These are phyloP conservation scores for Brachionus manjavacas DNA, from an alignment of 1,140 invertebrate genomes.

Conservation along the genomic window DNA sequence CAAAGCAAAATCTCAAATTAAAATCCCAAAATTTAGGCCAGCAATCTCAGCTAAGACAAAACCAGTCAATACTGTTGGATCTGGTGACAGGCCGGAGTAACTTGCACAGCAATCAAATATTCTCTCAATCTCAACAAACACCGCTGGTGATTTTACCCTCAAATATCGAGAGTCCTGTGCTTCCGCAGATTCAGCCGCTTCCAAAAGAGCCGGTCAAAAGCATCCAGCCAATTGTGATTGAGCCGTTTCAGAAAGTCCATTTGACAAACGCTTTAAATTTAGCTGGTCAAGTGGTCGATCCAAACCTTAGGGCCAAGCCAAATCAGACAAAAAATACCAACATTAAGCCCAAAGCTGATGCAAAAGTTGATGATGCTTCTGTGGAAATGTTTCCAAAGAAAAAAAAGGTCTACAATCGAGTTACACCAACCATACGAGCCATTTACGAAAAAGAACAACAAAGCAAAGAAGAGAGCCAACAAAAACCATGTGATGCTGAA, in stretches of 20 bases:
- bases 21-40: neutral
- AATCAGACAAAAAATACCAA: neutral
- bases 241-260: constrained; percentile 6
- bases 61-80: neutral
- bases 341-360: neutral
- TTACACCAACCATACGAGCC: constrained; percentile 17
- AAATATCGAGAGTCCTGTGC: neutral
- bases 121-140: neutral
- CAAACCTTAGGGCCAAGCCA: neutral
- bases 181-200: neutral
- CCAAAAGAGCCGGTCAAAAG: neutral
- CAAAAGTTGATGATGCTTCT: neutral
- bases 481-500: neutral
- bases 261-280: constrained; percentile 19
- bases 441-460: constrained; percentile 20
- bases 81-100: neutral
- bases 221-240: constrained; percentile 3
- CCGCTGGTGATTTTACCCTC: neutral
- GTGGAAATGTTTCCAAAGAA: constrained; percentile 33
- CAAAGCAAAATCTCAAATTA: neutral
- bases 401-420: constrained; percentile 35
- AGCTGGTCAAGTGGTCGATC: neutral
- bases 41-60: neutral
- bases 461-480: neutral
- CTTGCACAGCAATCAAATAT: neutral